Base-by-base conservation (phyloP, 2,888 invertebrate species). In the Aricia artaxerxes region DNA sequence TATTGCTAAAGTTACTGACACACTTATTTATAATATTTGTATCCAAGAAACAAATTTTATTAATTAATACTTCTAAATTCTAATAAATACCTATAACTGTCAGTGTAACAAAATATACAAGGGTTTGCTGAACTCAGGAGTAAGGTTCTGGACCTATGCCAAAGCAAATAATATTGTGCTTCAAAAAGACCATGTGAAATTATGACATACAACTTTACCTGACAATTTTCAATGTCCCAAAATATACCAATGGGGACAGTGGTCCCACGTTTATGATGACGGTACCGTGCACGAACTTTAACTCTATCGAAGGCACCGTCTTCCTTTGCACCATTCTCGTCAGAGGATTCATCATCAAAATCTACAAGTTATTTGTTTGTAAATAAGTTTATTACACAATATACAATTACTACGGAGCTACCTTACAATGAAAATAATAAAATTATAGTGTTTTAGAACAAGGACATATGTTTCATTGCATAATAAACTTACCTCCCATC, bases 191-290 rank as follows among this genome's bases (percentile, higher is more conserved):
- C 64, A 69, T 69, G 13, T 69, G 35, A 13, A 69, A 69, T 35
- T 49, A 44, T 75, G 6, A 77, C 7, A 53, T 69, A 49, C 16
- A 44, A 53, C n/a, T n/a, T 77, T 90, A 96, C 96, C 90, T 97
- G 96, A 89, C 98, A 98, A 90, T 98, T 98, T 93, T 98, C 98
- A 86, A 98, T 98, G 88, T 98, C 98, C 98, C 98, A 98, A 91
- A 98, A 98, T 83, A 98, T 97, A 77, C 98, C 98, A 86, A 98
- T 96, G 1, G 97, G 97, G 80, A 91, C 84, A 86, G 83, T 87
- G 77, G 84, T 84, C 44, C 87, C 84, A 81, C 89, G 87, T 84
- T 93, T 93, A 80, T 93, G 90, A 82, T 93, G 91, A 40, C 94
- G 88, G 80, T 89, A 92, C 38, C 94, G 86, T 61, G 94, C 92